Percentiles rank a stretch among this genome's conserved stretches.
phyloP scores from a whole-genome alignment of 1,140 invertebrate genomes.

The Euwallacea similis region DNA sequence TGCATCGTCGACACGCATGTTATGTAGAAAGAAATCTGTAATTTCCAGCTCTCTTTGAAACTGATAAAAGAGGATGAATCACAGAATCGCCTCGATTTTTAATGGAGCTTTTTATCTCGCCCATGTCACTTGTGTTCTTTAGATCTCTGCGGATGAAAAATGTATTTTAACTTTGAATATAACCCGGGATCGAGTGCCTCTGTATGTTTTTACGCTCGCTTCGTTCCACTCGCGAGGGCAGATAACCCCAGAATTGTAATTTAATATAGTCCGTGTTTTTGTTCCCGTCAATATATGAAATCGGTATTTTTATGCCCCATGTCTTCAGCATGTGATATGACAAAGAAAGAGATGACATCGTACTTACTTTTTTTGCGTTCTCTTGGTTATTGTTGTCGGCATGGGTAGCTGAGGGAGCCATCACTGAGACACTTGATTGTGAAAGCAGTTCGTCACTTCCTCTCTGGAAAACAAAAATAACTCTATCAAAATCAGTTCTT shows the following conservation, averaged over 20 bases:
- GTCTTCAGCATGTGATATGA: background rate
- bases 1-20: too few species aligned
- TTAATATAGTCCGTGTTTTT: too few species aligned
- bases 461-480: slow-evolving; percentile 73
- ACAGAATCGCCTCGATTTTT: slow-evolving; percentile 3
- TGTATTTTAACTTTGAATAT: background rate
- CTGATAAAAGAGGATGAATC: background rate
- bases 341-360: background rate
- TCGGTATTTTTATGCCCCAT: background rate
- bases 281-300: too few species aligned
- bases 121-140: background rate
- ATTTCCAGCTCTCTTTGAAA: slow-evolving; percentile 3
- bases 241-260: too few species aligned
- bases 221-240: too few species aligned
- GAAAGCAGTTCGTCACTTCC: slow-evolving; percentile 93
- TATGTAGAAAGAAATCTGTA: too few species aligned
- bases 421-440: slow-evolving; percentile 86
- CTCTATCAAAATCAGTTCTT: slow-evolving; percentile 5
- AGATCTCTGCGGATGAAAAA: slow-evolving; percentile 6
- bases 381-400: slow-evolving; percentile 91
- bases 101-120: slow-evolving; percentile 6
- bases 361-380: slow-evolving; percentile 85
- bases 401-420: slow-evolving; percentile 86
- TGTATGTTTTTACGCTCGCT: too few species aligned
- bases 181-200: background rate